These are phyloP conservation scores for Lamprotornis superbus DNA, from an alignment of 2,113 vertebrate genomes.

Conservation along the genomic window DNA sequence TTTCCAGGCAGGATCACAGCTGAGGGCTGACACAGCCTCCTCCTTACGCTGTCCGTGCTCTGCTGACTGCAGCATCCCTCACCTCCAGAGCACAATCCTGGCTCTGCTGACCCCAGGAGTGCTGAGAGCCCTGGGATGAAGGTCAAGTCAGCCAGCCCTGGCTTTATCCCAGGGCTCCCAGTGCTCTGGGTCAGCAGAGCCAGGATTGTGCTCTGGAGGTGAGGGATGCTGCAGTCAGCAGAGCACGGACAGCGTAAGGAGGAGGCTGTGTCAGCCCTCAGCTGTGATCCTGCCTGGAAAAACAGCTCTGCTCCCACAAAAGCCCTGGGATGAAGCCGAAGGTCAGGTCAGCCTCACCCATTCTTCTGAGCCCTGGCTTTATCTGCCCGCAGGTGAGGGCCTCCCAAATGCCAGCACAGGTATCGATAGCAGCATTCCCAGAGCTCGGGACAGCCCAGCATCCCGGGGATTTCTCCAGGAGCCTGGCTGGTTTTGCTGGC, in stretches of 20 bases:
- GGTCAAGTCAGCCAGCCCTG: neutral
- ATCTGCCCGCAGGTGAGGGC: neutral
- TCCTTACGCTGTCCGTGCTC: fast-evolving
- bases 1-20: neutral
- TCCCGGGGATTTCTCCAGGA: neutral
- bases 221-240: neutral
- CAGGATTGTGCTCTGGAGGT: neutral
- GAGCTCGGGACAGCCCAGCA: neutral
- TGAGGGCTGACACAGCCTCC: neutral
- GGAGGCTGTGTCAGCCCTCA: neutral
- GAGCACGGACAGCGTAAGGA: fast-evolving
- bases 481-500: neutral
- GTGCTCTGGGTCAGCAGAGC: neutral
- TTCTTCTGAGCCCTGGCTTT: neutral
- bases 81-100: neutral
- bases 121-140: neutral
- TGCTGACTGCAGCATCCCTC: neutral
- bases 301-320: neutral
- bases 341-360: neutral
- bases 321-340: neutral
- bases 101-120: neutral
- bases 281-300: neutral
- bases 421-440: neutral
- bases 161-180: neutral
- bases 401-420: neutral